These are phyloP conservation scores for Caretta caretta DNA, from an alignment of 2,113 vertebrate species.

Conservation along the genomic window DNA sequence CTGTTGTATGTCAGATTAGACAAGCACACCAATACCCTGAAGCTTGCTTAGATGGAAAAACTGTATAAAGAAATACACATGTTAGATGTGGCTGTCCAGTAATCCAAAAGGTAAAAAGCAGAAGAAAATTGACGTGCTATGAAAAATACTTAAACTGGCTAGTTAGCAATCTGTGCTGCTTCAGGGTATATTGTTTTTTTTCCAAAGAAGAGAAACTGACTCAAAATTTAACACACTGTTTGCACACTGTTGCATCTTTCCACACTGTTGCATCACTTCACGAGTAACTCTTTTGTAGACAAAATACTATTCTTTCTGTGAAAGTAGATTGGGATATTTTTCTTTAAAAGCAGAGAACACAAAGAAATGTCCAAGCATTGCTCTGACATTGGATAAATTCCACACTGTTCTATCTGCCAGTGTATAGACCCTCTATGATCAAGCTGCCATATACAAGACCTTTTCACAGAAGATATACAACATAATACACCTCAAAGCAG, in stretches of 20 bases:
- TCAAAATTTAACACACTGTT: background rate
- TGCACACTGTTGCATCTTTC: too few species aligned
- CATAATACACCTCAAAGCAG: background rate
- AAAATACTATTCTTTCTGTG: background rate
- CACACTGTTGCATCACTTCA: background rate
- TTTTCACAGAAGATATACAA: background rate
- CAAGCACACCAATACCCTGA: background rate
- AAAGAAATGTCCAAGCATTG: background rate
- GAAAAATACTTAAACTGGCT: background rate
- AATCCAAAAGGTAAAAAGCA: background rate
- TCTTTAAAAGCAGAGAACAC: background rate
- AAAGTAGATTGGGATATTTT: background rate
- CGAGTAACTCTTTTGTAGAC: background rate
- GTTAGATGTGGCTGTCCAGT: background rate
- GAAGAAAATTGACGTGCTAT: background rate
- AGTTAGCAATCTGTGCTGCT: background rate
- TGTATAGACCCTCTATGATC: background rate
- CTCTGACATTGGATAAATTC: slow-evolving; percentile 21
- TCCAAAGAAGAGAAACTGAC: background rate
- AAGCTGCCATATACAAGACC: background rate
- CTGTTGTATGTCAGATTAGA: background rate
- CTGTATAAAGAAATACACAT: background rate
- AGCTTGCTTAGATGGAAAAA: background rate
- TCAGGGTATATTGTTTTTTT: background rate
- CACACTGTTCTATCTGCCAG: slow-evolving; percentile 20